These are phyloP conservation scores for Drosophila punjabiensis DNA, from an alignment of 1,140 invertebrate genomes.

Conservation along the genomic window DNA sequence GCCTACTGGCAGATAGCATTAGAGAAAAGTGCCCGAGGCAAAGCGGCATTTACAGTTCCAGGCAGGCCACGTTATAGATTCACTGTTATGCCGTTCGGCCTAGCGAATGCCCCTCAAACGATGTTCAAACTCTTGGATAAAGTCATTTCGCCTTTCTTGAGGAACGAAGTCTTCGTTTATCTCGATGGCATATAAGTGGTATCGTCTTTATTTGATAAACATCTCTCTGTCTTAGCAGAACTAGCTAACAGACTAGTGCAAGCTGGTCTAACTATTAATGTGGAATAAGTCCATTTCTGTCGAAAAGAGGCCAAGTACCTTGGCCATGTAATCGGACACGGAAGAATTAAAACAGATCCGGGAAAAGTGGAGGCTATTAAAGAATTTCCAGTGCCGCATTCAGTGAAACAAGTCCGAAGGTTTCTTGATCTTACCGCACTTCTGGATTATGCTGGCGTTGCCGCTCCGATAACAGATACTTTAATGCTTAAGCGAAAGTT, in stretches of 20 bases:
- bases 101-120: slow-evolving; percentile 36
- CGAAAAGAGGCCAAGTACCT: slow-evolving; percentile 48
- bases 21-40: slow-evolving; percentile 14
- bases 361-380: slow-evolving; percentile 55
- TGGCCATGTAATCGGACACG: slow-evolving; percentile 37
- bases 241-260: slow-evolving; percentile 78
- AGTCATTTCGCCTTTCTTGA: slow-evolving; percentile 2
- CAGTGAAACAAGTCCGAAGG: slow-evolving; percentile 25
- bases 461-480: slow-evolving; percentile 34
- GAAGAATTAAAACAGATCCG: slow-evolving; percentile 45
- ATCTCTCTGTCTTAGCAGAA: slow-evolving; percentile 76
- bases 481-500: slow-evolving; percentile 8
- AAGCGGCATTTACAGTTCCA: slow-evolving; percentile 26
- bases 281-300: slow-evolving; percentile 85
- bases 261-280: slow-evolving; percentile 85
- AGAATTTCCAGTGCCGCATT: slow-evolving; percentile 44
- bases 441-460: slow-evolving; percentile 35
- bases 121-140: slow-evolving; percentile 26
- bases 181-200: slow-evolving; percentile 9
- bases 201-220: slow-evolving; percentile 60
- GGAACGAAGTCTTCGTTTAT: slow-evolving; percentile 22
- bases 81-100: slow-evolving; percentile 36
- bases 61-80: too few relatives aligned
- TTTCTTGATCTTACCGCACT: slow-evolving; percentile 35
- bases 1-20: slow-evolving; percentile 31